Conservation (phyloP, 2,113 vertebrate genomes). For the Ptyas mucosa region DNA sequence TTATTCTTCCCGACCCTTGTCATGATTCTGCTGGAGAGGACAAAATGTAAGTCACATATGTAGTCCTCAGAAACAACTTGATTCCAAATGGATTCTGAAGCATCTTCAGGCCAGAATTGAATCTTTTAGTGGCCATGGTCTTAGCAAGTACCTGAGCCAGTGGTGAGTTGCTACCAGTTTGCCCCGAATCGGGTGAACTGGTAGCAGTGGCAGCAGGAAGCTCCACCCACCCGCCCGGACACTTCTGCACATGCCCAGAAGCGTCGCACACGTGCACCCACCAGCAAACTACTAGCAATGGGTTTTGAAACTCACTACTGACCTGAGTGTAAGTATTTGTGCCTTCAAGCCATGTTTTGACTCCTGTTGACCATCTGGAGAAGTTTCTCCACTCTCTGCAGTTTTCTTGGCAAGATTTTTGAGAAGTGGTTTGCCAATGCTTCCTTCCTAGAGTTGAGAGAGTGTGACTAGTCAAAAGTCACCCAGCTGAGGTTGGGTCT, state of each 20-base stretch:
- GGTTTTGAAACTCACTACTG: too few relatives aligned
- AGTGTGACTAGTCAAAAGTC: background rate
- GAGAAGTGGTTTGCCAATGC: background rate
- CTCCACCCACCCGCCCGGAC: too few relatives aligned
- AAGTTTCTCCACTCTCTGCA: background rate
- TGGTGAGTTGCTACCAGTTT: too few relatives aligned
- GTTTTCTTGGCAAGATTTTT: background rate
- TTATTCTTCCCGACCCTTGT: background rate
- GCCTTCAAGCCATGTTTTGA: background rate
- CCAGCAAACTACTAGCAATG: too few relatives aligned
- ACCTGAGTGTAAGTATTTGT: background rate
- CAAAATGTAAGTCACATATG: background rate
- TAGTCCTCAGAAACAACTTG: background rate
- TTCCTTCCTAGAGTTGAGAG: background rate
- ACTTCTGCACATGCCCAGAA: too few relatives aligned
- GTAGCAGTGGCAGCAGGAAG: too few relatives aligned
- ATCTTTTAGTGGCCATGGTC: background rate
- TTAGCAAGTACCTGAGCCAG: background rate
- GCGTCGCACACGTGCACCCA: too few relatives aligned
- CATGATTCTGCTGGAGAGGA: background rate
- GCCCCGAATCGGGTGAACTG: too few relatives aligned
- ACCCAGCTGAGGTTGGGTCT: background rate
- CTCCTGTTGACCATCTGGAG: background rate
- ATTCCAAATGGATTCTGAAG: background rate
- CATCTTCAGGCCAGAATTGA: background rate